phyloP scores from a whole-genome alignment of 1,140 invertebrate genomes.

The Drosophila parvula region DNA sequence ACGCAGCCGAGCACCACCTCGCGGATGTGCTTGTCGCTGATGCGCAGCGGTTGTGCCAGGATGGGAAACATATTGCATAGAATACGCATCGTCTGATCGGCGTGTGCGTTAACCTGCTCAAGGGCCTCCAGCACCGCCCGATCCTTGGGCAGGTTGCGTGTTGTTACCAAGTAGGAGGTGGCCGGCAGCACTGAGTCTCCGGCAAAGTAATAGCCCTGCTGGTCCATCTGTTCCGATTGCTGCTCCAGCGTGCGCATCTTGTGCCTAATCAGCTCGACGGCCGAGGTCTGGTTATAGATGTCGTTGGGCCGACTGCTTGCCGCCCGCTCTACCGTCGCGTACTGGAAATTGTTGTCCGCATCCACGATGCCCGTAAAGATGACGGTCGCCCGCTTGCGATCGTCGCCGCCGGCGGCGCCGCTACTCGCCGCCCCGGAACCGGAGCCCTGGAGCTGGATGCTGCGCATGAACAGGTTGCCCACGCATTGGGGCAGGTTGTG shows the following conservation, averaged over 20 bases:
- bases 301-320: constrained; percentile 69
- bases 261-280: constrained; percentile 68
- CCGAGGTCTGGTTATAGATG: constrained; percentile 79
- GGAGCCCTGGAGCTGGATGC: constrained; percentile 72
- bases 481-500: constrained; percentile 73
- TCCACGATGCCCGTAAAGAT: constrained; percentile 80
- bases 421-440: constrained; percentile 31
- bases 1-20: constrained; percentile 79
- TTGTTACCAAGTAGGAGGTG: constrained; percentile 71
- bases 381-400: constrained; percentile 71
- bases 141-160: constrained; percentile 62
- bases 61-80: constrained; percentile 82
- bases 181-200: constrained; percentile 70
- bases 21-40: constrained; percentile 75
- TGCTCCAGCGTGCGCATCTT: constrained; percentile 64
- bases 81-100: constrained; percentile 78
- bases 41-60: constrained; percentile 68
- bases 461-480: constrained; percentile 76
- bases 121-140: constrained; percentile 54
- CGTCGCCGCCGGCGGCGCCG: constrained; percentile 46
- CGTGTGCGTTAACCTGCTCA: constrained; percentile 66
- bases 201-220: constrained; percentile 67
- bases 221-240: constrained; percentile 48
- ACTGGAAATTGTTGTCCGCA: constrained; percentile 77
- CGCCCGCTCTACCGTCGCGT: constrained; percentile 74